Base-by-base conservation (phyloP, 2,113 vertebrate species). In the Pycnonotus jocosus region DNA sequence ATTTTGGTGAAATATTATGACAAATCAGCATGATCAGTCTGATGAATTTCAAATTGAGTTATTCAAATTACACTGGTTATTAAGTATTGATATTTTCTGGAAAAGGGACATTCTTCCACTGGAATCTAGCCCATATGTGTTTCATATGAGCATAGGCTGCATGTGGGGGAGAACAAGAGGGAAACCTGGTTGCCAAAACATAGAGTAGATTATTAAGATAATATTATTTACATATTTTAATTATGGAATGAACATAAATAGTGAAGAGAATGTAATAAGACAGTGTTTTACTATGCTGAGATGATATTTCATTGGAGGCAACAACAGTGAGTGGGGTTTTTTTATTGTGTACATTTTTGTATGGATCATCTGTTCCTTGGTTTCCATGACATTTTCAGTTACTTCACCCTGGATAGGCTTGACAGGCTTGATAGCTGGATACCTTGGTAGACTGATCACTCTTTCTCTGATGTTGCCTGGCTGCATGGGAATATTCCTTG, bases 251-350 rank as follows among this genome's bases (percentile, higher is more conserved):
- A 54, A 31, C 9, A 84, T 6, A 72, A 64, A 33, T 28, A 12
- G 17, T 50, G 45, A 40, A 60, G 11, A 51, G 4, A 65, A 76
- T 64, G 5, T 0, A 72, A 1, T 33, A 65, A 48, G 5, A 19
- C 20, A 60, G 6, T 56, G 22, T 73, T 76, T 35, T 89, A 12
- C 5, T 68, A 23, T 11, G 8, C 2, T 91, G 37, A 13, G 60
- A 25, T 45, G 7, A 7, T 60, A 35, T 58, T 90, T 79, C 2
- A 31, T 45, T 69, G 13, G 45, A 76, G 76, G 8, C 0, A 27
- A 38, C 0, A 0, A 40, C 38, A n/a, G 7, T 37, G 10, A 30
- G 2, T 33, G 27, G 15, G n/a, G n/a, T n/a, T 15, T 13, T 35
- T 60, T 72, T 30, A 20, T 7, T 22, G 6, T 19, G 3, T 18